These are phyloP conservation scores for Gavialis gangeticus DNA, from an alignment of 2,113 vertebrate species.

Conservation along the genomic window DNA sequence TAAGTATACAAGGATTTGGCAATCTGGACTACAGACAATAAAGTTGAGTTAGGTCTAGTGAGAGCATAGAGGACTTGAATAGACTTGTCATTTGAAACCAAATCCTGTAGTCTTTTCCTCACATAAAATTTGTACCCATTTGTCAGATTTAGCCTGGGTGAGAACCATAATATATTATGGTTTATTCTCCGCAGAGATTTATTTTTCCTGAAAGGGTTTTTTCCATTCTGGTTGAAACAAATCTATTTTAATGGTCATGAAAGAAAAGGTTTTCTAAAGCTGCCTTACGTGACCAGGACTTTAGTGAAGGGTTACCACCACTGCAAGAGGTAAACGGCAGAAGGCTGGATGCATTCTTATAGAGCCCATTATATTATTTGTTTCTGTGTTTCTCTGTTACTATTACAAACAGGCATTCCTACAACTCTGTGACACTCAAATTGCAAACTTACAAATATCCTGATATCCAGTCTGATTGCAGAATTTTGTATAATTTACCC, in stretches of 20 bases:
- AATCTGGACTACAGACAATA: background rate
- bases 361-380: background rate
- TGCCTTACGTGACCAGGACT: background rate
- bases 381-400: background rate
- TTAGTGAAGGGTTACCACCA: background rate
- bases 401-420: background rate
- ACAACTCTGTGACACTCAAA: background rate
- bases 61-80: background rate
- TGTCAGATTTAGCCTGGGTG: background rate
- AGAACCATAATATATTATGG: background rate
- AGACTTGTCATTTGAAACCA: background rate
- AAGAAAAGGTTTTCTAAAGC: background rate
- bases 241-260: no score
- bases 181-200: background rate
- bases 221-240: no score
- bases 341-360: background rate
- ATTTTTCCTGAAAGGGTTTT: background rate
- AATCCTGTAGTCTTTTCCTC: background rate
- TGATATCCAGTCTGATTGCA: background rate
- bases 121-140: background rate
- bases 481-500: background rate
- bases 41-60: background rate
- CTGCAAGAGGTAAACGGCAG: background rate
- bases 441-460: background rate
- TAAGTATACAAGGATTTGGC: background rate